Conservation (phyloP, 2,797 vertebrate genomes). For the Smutsia gigantea region DNA sequence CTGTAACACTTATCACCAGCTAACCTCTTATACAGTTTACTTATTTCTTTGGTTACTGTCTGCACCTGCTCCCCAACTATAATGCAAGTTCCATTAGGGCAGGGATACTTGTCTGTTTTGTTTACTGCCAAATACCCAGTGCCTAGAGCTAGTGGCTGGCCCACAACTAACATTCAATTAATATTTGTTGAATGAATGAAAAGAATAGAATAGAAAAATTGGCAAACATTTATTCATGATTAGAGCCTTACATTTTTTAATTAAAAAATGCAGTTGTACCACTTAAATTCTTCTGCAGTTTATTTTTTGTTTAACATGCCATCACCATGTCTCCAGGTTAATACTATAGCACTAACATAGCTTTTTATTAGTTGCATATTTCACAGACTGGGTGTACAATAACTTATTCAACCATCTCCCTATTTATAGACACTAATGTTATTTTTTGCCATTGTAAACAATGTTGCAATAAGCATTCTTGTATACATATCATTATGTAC, state of each 20-base stretch:
- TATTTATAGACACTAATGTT: background rate
- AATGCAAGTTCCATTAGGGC: background rate
- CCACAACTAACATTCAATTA: background rate
- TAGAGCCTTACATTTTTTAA: background rate
- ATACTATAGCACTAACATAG: background rate
- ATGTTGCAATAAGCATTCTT: background rate
- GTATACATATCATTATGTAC: background rate
- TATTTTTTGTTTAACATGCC: background rate
- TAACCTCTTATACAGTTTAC: background rate
- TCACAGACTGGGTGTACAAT: background rate
- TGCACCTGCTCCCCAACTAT: background rate
- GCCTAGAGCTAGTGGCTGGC: background rate
- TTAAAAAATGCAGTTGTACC: background rate
- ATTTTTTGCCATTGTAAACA: conserved; percentile 1
- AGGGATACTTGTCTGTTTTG: background rate
- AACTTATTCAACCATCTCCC: background rate
- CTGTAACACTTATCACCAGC: background rate
- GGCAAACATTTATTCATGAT: conserved; percentile 24
- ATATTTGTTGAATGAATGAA: background rate
- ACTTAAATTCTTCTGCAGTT: background rate
- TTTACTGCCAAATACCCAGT: background rate
- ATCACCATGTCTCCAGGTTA: background rate
- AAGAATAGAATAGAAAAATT: background rate
- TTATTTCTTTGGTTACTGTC: background rate
- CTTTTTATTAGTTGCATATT: background rate